Percentiles rank a stretch among this genome's conserved stretches.
Evolutionary conservation across 2,888 invertebrate genomes (phyloP).

Genomic region (Strigamia transsilvanica): DNA sequence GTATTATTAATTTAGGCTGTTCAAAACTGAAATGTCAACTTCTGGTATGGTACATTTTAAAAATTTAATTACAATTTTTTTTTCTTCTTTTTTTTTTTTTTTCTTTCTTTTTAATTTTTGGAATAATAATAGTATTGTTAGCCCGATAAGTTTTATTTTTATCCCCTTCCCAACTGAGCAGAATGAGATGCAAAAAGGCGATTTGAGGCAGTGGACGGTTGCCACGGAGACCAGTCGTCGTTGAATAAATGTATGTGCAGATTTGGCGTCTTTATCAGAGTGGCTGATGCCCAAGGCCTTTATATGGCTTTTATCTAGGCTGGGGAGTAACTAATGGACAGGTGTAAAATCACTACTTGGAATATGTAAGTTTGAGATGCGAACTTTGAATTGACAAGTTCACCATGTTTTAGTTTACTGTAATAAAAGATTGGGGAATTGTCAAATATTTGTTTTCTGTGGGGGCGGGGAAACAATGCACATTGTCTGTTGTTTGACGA

Average conservation of each 20-base stretch:
- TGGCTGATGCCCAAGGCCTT: constrained; percentile 8
- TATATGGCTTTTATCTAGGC: not conserved
- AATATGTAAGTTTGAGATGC: not conserved
- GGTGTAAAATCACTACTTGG: constrained; percentile 8
- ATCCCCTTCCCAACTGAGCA: constrained; percentile 8
- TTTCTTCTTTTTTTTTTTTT: not conserved
- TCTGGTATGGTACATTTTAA: not conserved
- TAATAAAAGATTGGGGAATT: not conserved
- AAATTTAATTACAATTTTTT: not conserved
- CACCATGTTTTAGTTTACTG: not conserved
- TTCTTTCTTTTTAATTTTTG: not conserved
- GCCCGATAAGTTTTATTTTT: constrained; percentile 8
- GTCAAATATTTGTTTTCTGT: too few species aligned
- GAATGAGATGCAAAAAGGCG: not conserved
- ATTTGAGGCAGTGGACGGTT: constrained; percentile 2
- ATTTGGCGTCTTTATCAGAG: constrained; percentile 2
- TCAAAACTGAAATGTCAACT: not conserved
- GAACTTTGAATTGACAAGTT: not conserved
- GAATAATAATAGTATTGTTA: not conserved
- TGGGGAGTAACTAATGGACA: constrained; percentile 6
- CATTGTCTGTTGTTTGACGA: not conserved
- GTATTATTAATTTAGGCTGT: not conserved
- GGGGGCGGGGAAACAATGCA: not conserved
- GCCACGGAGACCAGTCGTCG: not conserved
- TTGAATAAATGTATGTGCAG: constrained; percentile 8